A percentile compares a stretch with the other conserved stretches of the same genome.
Evolutionary conservation across 2,797 vertebrate genomes (phyloP).

Genomic region (Phataginus tetradactyla): DNA sequence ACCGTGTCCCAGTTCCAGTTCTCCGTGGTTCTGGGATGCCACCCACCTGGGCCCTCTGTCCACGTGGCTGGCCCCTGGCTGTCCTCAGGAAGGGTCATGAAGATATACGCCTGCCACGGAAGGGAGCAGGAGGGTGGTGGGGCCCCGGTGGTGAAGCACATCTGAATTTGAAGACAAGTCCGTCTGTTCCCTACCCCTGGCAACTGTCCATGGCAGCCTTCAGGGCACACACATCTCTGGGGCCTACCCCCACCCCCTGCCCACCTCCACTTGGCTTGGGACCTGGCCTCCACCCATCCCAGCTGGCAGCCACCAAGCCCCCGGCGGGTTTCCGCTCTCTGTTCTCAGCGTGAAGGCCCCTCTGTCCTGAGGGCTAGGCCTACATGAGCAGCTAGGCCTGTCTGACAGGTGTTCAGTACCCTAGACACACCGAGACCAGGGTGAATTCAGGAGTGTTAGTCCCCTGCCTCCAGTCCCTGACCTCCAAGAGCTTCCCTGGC

Average conservation of each 20-base stretch:
- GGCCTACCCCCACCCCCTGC: background rate
- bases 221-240: background rate
- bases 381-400: background rate
- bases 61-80: background rate
- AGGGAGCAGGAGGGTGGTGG: background rate
- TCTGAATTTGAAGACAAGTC: background rate
- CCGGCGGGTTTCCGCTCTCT: background rate
- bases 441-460: background rate
- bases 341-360: background rate
- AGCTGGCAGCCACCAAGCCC: slow-evolving; percentile 16
- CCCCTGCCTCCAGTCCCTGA: background rate
- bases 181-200: background rate
- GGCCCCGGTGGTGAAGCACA: background rate
- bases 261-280: background rate
- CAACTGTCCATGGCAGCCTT: background rate
- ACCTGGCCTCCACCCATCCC: background rate
- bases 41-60: background rate
- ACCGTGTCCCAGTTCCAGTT: background rate
- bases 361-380: slow-evolving; percentile 36
- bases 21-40: background rate
- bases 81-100: background rate
- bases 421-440: background rate
- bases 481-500: rapidly evolving
- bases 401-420: background rate
- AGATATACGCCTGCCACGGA: background rate